Evolutionary conservation across 1,140 invertebrate species (phyloP).

Genomic region (Triops longicaudatus): DNA sequence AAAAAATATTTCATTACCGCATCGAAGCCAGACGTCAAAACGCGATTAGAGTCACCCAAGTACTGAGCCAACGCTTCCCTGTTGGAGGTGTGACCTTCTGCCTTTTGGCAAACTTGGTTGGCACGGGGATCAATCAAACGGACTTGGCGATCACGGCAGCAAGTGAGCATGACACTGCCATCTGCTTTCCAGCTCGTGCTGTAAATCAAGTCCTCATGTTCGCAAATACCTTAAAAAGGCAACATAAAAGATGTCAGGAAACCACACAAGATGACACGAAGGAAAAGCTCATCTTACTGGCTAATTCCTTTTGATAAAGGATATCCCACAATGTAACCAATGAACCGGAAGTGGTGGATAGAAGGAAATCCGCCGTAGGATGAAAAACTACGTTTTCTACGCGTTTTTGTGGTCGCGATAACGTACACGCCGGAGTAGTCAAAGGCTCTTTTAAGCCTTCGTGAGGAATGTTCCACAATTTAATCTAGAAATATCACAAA

Average conservation of each 20-base stretch:
- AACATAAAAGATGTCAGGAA: neutral
- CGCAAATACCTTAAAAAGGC: slow-evolving; percentile 53
- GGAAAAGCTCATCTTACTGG: slow-evolving; percentile 30
- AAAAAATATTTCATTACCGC: slow-evolving; percentile 37
- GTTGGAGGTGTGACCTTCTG: slow-evolving; percentile 72
- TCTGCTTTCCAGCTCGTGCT: slow-evolving; percentile 74
- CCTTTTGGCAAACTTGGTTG: slow-evolving; percentile 44
- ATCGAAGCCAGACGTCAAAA: slow-evolving; percentile 67
- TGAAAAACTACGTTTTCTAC: slow-evolving; percentile 80
- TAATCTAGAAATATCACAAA: slow-evolving; percentile 50
- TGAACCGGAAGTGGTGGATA: slow-evolving; percentile 70
- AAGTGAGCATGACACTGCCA: slow-evolving; percentile 50
- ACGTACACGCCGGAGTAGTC: slow-evolving; percentile 64
- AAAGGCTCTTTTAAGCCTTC: slow-evolving; percentile 67
- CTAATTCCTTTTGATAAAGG: slow-evolving; percentile 63
- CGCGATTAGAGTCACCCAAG: slow-evolving; percentile 68
- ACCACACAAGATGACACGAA: slow-evolving; percentile 1
- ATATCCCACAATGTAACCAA: slow-evolving; percentile 81
- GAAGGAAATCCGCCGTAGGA: slow-evolving; percentile 70
- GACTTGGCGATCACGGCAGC: slow-evolving; percentile 74
- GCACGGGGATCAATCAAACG: slow-evolving; percentile 69
- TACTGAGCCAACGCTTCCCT: slow-evolving; percentile 84
- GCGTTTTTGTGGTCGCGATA: slow-evolving; percentile 68
- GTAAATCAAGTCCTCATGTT: slow-evolving; percentile 74
- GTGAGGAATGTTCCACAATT: slow-evolving; percentile 76